phyloP scores from a whole-genome alignment of 2,888 invertebrate species.

The Leuctra nigra region DNA sequence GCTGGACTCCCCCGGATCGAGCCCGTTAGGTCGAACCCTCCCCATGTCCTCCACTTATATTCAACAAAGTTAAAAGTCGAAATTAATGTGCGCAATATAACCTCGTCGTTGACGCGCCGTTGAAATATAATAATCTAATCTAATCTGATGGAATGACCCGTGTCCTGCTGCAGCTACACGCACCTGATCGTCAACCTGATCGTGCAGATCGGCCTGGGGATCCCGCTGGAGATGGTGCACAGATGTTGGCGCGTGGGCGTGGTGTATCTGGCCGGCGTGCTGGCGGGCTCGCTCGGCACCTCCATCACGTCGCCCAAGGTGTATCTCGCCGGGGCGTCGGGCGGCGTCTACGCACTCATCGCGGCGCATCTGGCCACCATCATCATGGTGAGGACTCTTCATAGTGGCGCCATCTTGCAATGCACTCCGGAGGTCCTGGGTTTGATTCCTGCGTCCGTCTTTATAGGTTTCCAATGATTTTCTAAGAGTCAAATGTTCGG shows the following conservation, averaged over 20 bases:
- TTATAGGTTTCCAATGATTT: too few relatives aligned
- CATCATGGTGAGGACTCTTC: constrained; percentile 57
- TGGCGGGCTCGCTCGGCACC: constrained; percentile 78
- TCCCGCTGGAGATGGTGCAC: constrained; percentile 95
- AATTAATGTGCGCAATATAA: too few relatives aligned
- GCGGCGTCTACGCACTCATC: constrained; percentile 90
- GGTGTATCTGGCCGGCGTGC: constrained; percentile 77
- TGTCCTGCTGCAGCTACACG: constrained; percentile 52
- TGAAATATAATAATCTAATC: too few relatives aligned
- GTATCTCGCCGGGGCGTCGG: constrained; percentile 87
- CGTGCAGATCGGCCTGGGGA: constrained; percentile 87
- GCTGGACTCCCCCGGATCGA: too few relatives aligned
- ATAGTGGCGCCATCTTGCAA: too few relatives aligned
- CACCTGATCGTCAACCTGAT: constrained; percentile 87
- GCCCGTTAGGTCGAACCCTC: too few relatives aligned
- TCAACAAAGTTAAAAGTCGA: too few relatives aligned
- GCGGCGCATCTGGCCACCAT: constrained; percentile 91
- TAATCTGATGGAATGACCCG: not conserved
- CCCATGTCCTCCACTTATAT: too few relatives aligned
- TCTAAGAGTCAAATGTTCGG: too few relatives aligned
- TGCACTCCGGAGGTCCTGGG: too few relatives aligned
- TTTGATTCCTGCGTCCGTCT: too few relatives aligned
- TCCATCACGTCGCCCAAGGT: constrained; percentile 73
- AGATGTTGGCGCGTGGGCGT: constrained; percentile 86
- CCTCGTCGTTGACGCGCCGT: too few relatives aligned